Percentiles rank a stretch among this genome's conserved stretches.
phyloP scores from a whole-genome alignment of 2,113 vertebrate genomes.

The Cyanoderma ruficeps region DNA sequence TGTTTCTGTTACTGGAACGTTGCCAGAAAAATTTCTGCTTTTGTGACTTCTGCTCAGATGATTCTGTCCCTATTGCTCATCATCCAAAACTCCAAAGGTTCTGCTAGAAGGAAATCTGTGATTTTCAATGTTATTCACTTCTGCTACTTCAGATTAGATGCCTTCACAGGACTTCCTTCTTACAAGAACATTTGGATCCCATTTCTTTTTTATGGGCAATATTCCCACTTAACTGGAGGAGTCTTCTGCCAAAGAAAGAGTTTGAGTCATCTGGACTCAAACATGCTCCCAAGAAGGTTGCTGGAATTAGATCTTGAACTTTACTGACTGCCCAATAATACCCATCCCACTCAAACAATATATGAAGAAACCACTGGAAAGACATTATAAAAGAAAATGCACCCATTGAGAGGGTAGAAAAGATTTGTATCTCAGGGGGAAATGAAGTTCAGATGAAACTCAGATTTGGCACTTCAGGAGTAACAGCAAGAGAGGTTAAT shows the following conservation, averaged over 20 bases:
- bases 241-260: background rate
- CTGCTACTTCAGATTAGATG: background rate
- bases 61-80: background rate
- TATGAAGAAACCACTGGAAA: background rate
- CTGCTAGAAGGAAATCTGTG: background rate
- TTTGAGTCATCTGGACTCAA: background rate
- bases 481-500: background rate
- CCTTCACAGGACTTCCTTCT: background rate
- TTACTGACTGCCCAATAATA: background rate
- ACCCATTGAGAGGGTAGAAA: background rate
- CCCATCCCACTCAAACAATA: background rate
- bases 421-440: background rate
- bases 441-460: background rate
- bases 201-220: background rate
- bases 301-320: background rate
- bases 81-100: background rate
- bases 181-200: conserved; percentile 9
- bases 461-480: background rate
- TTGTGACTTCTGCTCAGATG: background rate
- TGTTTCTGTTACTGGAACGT: background rate
- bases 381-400: background rate
- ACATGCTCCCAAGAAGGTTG: background rate
- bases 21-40: background rate
- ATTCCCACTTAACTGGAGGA: background rate
- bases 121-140: background rate